A percentile compares a stretch with the other conserved stretches of the same genome.
These are phyloP conservation scores for Enteromius viviparus DNA, from an alignment of 2,797 vertebrate genomes.

Conservation along the genomic window DNA sequence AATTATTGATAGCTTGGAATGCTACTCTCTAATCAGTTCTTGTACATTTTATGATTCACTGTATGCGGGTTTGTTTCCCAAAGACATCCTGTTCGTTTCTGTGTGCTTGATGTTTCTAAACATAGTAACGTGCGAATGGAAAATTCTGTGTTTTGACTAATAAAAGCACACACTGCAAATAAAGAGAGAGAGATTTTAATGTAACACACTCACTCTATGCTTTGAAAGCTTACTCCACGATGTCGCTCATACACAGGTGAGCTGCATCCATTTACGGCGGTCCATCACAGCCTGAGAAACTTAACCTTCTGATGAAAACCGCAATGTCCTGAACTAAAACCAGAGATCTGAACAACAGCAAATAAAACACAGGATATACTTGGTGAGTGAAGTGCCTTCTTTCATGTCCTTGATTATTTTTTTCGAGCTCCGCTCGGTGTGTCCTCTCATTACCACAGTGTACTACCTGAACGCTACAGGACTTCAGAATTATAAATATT, in stretches of 20 bases:
- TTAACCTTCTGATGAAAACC: constrained; percentile 18
- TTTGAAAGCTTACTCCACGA: constrained; percentile 17
- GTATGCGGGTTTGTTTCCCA: not conserved
- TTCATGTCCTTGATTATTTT: not conserved
- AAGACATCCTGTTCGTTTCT: not conserved
- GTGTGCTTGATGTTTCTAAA: not conserved
- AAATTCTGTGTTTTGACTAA: not conserved
- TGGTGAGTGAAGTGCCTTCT: constrained; percentile 8
- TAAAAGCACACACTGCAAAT: not conserved
- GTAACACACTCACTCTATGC: not conserved
- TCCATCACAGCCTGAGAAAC: constrained; percentile 19
- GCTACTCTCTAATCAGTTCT: constrained; percentile 30
- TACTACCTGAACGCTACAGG: constrained; percentile 37
- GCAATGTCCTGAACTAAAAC: constrained; percentile 24
- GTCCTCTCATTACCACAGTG: constrained; percentile 46
- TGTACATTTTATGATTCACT: constrained; percentile 26
- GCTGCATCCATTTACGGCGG: not conserved
- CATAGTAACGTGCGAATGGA: not conserved
- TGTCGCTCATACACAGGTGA: constrained; percentile 30
- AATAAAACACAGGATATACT: constrained; percentile 16
- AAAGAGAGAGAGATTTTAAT: not conserved
- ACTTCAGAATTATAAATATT: constrained; percentile 49
- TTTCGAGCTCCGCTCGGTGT: constrained; percentile 11
- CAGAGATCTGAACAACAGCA: constrained; percentile 27
- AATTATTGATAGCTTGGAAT: constrained; percentile 37